A percentile compares a stretch with the other conserved stretches of the same genome.
These are phyloP conservation scores for Trochalopteron elliotii DNA, from an alignment of 2,113 vertebrate genomes.

Conservation along the genomic window DNA sequence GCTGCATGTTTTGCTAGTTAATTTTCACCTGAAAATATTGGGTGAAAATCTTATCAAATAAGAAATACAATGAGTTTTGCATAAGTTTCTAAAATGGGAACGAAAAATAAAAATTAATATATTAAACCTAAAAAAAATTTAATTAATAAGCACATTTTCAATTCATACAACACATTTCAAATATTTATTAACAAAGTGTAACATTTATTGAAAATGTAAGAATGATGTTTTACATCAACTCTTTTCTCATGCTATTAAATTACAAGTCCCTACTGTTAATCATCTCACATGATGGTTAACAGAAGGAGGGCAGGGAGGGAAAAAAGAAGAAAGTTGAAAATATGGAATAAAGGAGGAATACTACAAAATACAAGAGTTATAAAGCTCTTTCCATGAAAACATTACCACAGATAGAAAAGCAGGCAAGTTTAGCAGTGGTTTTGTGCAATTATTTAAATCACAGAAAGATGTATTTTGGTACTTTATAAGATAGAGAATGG, in stretches of 20 bases:
- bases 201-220: too few species aligned
- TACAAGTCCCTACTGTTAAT: fast-evolving
- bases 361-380: neutral
- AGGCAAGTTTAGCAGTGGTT: neutral
- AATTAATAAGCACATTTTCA: neutral
- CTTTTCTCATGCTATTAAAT: neutral
- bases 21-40: neutral
- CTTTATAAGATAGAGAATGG: neutral
- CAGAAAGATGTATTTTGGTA: neutral
- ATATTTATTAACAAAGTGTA: neutral
- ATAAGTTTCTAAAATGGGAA: neutral
- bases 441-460: neutral
- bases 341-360: neutral
- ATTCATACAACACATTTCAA: neutral
- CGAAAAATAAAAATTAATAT: neutral
- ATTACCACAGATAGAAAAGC: neutral
- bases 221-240: neutral
- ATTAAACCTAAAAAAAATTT: neutral
- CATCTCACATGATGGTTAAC: neutral
- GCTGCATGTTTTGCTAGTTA: neutral
- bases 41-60: neutral
- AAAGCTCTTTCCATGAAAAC: neutral
- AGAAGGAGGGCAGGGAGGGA: neutral
- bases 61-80: neutral
- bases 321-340: neutral